These are phyloP conservation scores for Silurus glanis DNA, from an alignment of 2,113 vertebrate genomes.

Conservation along the genomic window DNA sequence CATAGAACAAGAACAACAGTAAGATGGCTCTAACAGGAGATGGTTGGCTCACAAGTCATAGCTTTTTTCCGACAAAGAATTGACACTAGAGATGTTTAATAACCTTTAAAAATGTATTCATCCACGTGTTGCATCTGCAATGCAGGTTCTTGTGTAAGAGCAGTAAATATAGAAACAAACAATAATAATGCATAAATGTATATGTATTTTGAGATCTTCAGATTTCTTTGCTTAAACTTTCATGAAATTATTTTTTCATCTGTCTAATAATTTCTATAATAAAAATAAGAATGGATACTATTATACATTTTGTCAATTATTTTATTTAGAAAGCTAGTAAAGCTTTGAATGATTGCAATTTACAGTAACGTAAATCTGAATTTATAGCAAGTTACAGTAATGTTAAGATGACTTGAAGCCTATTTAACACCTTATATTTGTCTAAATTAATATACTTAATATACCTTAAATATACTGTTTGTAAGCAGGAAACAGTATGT, in stretches of 20 bases:
- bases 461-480: not conserved
- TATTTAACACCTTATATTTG: too few species aligned
- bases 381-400: too few species aligned
- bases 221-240: not conserved
- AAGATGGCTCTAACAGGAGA: slow-evolving; percentile 64
- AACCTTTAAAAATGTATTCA: too few species aligned
- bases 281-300: not conserved
- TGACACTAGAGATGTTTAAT: not conserved
- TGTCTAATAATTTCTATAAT: not conserved
- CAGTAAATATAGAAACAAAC: not conserved
- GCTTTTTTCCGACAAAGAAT: not conserved
- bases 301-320: not conserved
- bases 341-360: not conserved
- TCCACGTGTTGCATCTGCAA: too few species aligned
- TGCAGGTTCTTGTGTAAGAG: not conserved
- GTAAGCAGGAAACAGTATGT: not conserved
- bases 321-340: not conserved
- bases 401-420: too few species aligned
- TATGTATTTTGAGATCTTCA: not conserved
- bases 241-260: not conserved
- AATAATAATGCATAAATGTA: not conserved
- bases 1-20: slow-evolving; percentile 67
- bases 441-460: too few species aligned
- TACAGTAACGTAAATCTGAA: not conserved
- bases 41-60: too few species aligned